Conservation (phyloP, 2,888 invertebrate species). For the Microctonus brassicae region DNA sequence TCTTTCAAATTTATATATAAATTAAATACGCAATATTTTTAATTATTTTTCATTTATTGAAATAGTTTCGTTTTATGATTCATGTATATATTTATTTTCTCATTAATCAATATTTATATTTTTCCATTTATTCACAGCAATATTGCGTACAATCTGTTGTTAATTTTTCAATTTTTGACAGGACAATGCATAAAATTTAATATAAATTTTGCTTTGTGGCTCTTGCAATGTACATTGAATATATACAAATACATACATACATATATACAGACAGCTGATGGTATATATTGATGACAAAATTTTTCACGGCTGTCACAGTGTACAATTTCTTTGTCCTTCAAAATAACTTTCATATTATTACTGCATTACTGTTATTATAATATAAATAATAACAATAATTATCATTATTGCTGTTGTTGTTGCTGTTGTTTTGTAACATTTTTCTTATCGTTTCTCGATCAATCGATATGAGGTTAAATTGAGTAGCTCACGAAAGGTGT, state of each 20-base stretch:
- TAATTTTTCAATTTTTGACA: neutral
- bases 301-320: neutral
- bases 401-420: neutral
- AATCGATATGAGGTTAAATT: conserved; percentile 31
- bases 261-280: neutral
- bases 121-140: neutral
- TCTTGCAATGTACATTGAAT: conserved; percentile 25
- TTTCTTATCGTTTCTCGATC: conserved; percentile 24
- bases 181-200: neutral
- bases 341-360: too few relatives aligned
- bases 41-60: too few relatives aligned
- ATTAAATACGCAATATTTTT: too few relatives aligned
- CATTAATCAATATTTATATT: conserved; percentile 38
- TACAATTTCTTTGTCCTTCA: neutral
- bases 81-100: conserved; percentile 38
- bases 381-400: too few relatives aligned
- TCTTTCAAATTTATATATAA: too few relatives aligned
- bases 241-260: too few relatives aligned
- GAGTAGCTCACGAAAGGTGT: conserved; percentile 42
- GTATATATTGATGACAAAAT: too few relatives aligned
- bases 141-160: neutral
- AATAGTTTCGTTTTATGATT: too few relatives aligned
- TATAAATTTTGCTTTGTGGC: conserved; percentile 15
- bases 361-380: too few relatives aligned
- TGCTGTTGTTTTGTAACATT: neutral